Percentiles rank a stretch among this genome's conserved stretches.
These are phyloP conservation scores for Caenorhabditis plicata DNA, from an alignment of 2,888 invertebrate genomes.

Conservation along the genomic window DNA sequence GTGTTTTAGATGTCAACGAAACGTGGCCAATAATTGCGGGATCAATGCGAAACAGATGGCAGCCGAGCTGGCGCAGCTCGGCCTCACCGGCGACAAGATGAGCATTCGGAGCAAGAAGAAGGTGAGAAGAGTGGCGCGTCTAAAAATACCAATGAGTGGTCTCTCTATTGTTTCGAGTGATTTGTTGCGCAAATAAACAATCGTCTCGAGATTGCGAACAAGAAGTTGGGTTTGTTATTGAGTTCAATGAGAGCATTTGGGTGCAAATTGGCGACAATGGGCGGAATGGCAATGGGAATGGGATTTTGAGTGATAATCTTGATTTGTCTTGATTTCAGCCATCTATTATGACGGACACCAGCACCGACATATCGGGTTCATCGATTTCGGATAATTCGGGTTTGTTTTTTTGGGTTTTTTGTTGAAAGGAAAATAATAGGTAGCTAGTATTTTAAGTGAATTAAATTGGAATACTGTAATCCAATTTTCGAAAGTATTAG, in stretches of 20 bases:
- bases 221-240: neutral
- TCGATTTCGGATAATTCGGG: conserved; percentile 26
- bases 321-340: conserved; percentile 47
- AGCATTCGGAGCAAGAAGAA: conserved; percentile 69
- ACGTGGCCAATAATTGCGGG: conserved; percentile 98
- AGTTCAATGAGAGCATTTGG: neutral
- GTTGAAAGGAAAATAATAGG: too few relatives aligned
- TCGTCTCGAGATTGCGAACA: conserved; percentile 2
- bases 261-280: too few relatives aligned
- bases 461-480: too few relatives aligned
- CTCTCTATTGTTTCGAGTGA: too few relatives aligned
- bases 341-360: conserved; percentile 47
- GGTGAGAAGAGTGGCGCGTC: conserved; percentile 10
- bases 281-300: too few relatives aligned
- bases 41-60: conserved; percentile 96
- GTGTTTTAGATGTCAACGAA: conserved; percentile 80
- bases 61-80: conserved; percentile 85
- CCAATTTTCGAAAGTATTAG: too few relatives aligned
- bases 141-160: conserved; percentile 3
- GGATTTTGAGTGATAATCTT: too few relatives aligned
- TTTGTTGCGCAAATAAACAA: too few relatives aligned
- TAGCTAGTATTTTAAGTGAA: too few relatives aligned
- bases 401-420: neutral
- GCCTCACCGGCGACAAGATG: conserved; percentile 85
- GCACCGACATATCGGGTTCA: conserved; percentile 38